A percentile compares a stretch with the other conserved stretches of the same genome.
Evolutionary conservation across 2,888 invertebrate genomes (phyloP).

Genomic region (Nemoura dubitans): DNA sequence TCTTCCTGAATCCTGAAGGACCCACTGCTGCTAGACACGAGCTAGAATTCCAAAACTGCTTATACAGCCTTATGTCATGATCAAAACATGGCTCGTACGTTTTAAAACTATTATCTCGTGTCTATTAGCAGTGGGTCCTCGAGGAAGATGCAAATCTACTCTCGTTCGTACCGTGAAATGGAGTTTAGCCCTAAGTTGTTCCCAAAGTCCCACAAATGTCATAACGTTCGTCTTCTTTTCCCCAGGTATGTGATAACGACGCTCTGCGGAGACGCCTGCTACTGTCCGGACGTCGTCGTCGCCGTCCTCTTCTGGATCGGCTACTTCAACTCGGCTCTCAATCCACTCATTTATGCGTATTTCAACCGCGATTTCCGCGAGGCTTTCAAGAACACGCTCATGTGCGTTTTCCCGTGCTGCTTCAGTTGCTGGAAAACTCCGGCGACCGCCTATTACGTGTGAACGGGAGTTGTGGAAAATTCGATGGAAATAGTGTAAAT

Average conservation of each 20-base stretch:
- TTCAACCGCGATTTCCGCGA: slow-evolving; percentile 96
- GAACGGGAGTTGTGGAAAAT: not conserved
- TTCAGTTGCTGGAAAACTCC: slow-evolving; percentile 69
- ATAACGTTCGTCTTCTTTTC: not conserved
- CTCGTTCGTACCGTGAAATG: too few species aligned
- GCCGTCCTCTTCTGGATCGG: slow-evolving; percentile 90
- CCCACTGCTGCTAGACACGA: too few species aligned
- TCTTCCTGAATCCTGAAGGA: too few species aligned
- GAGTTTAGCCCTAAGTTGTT: too few species aligned
- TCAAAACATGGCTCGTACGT: too few species aligned
- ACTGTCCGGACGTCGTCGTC: slow-evolving; percentile 73
- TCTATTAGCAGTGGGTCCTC: too few species aligned
- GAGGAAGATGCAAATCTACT: too few species aligned
- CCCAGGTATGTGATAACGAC: slow-evolving; percentile 85
- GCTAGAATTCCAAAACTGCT: too few species aligned
- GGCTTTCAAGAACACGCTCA: slow-evolving; percentile 91
- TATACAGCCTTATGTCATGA: too few species aligned
- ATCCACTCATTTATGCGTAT: slow-evolving; percentile 95
- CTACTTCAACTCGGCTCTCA: slow-evolving; percentile 94
- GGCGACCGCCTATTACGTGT: slow-evolving; percentile 54
- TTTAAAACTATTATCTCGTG: too few species aligned
- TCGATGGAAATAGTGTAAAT: not conserved
- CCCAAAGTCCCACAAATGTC: too few species aligned
- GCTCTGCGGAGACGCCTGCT: slow-evolving; percentile 78
- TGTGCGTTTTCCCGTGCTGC: slow-evolving; percentile 86